Conservation (phyloP, 2,888 invertebrate species). For the Coleophora deauratella region DNA sequence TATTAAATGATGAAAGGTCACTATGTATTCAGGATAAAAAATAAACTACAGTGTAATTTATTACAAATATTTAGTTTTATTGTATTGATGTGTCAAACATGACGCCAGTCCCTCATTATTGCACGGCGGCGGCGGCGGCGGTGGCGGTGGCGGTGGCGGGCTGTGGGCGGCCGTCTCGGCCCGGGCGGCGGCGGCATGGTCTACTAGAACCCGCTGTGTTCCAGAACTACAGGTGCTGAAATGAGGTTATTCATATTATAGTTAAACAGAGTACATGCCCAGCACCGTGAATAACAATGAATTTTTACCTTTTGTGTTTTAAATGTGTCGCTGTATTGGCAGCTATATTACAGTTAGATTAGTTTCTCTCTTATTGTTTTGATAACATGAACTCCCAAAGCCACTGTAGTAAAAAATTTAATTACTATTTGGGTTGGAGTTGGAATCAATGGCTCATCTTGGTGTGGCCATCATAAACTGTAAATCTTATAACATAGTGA, state of each 20-base stretch:
- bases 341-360: too few relatives aligned
- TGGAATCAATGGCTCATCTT: too few relatives aligned
- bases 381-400: too few relatives aligned
- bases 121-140: not conserved
- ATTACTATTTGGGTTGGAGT: too few relatives aligned
- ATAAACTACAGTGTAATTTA: slow-evolving; percentile 75
- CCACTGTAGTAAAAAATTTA: too few relatives aligned
- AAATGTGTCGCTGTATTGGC: too few relatives aligned
- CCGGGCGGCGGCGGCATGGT: not conserved
- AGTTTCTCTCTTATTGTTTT: too few relatives aligned
- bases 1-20: slow-evolving; percentile 50
- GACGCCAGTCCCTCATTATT: not conserved
- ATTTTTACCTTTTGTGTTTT: too few relatives aligned
- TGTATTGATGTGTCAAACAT: too few relatives aligned
- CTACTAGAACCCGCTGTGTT: slow-evolving; percentile 47
- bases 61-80: slow-evolving; percentile 42
- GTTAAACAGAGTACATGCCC: not conserved
- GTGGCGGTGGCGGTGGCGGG: not conserved
- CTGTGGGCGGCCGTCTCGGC: not conserved
- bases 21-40: slow-evolving; percentile 70
- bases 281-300: not conserved
- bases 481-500: too few relatives aligned
- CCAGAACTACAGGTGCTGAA: slow-evolving; percentile 58
- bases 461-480: too few relatives aligned
- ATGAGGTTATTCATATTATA: slow-evolving; percentile 21